Evolutionary conservation across 2,797 vertebrate species (phyloP).

Genomic region (Sciurus carolinensis): DNA sequence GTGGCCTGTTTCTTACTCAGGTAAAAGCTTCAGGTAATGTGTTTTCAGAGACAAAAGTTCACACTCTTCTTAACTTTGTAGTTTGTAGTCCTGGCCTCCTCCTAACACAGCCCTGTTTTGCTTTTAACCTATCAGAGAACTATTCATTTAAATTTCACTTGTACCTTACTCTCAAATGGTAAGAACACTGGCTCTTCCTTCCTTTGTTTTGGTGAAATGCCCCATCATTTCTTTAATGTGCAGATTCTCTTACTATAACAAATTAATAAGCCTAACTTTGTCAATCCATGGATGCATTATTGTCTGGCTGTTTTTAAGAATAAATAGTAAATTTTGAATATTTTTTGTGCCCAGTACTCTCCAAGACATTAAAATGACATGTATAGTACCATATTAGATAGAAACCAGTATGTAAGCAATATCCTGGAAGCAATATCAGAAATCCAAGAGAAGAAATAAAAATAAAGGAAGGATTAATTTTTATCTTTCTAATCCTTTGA

Average conservation of each 20-base stretch:
- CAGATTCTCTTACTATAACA: neutral
- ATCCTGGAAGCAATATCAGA: neutral
- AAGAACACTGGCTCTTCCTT: neutral
- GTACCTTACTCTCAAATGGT: neutral
- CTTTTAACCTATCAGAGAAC: neutral
- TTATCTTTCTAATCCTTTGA: neutral
- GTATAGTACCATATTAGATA: neutral
- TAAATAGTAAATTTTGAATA: neutral
- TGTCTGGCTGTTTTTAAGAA: neutral
- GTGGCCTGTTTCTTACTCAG: neutral
- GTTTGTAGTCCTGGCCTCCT: neutral
- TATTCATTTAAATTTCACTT: constrained; percentile 3
- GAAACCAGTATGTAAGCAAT: neutral
- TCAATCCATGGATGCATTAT: neutral
- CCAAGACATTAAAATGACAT: neutral
- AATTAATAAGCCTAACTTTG: neutral
- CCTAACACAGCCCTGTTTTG: neutral
- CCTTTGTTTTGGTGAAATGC: neutral
- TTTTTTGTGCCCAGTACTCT: neutral
- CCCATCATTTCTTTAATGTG: neutral
- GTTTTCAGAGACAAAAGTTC: neutral
- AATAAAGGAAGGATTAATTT: neutral
- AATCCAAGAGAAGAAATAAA: neutral
- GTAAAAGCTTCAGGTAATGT: neutral
- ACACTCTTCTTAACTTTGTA: constrained; percentile 19